phyloP scores from a whole-genome alignment of 1,140 invertebrate genomes.

The Caerostris darwini region DNA sequence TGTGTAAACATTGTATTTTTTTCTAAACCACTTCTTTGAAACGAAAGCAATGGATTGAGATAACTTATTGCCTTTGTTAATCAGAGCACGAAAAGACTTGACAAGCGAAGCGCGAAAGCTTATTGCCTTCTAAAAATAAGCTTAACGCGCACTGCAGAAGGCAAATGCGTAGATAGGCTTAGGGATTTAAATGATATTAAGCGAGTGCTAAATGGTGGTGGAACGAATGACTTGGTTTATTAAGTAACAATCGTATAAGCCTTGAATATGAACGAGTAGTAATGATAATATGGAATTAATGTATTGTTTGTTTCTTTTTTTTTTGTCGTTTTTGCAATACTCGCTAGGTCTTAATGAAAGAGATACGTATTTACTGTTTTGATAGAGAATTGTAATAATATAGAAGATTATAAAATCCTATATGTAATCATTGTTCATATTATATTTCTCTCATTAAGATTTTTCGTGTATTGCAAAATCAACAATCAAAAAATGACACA shows the following conservation, averaged over 20 bases:
- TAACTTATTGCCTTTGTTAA: constrained; percentile 15
- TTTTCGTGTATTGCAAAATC: no score
- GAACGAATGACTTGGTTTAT: not conserved
- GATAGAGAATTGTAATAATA: no score
- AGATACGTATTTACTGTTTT: no score
- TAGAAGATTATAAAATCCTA: no score
- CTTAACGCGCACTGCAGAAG: not conserved
- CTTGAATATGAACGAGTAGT: not conserved
- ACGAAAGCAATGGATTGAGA: not conserved
- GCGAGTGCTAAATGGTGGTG: not conserved
- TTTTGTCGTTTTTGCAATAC: no score
- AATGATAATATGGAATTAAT: no score
- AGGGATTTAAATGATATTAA: not conserved
- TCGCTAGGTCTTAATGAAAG: no score
- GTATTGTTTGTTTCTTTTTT: no score
- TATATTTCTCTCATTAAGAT: no score
- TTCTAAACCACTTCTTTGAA: not conserved
- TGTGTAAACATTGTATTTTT: not conserved
- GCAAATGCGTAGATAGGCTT: constrained; percentile 14
- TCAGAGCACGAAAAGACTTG: constrained; percentile 38
- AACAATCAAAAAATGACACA: no score
- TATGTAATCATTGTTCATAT: no score
- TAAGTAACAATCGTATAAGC: not conserved
- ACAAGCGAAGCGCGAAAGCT: constrained; percentile 1
- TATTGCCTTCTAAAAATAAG: constrained; percentile 44